phyloP scores from a whole-genome alignment of 2,797 vertebrate genomes.

The Halcyon badia region DNA sequence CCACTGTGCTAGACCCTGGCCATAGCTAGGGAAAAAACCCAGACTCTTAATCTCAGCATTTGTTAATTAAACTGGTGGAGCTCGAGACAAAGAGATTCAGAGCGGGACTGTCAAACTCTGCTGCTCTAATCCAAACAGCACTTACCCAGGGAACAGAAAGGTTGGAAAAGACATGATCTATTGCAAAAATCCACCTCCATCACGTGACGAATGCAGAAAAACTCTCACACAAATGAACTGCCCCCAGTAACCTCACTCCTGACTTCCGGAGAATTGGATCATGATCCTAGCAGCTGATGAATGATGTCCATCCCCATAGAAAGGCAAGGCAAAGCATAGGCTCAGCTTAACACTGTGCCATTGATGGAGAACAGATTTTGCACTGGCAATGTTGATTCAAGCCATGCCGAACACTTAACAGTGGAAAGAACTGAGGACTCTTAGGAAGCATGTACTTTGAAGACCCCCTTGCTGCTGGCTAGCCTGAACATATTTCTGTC shows the following conservation, averaged over 20 bases:
- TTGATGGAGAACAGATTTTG: constrained; percentile 78
- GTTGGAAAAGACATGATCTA: neutral
- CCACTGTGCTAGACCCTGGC: neutral
- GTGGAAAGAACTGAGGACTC: constrained; percentile 14
- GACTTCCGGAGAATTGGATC: constrained; percentile 61
- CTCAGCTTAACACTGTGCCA: constrained; percentile 35
- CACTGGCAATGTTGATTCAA: constrained; percentile 39
- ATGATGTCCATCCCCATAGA: constrained; percentile 56
- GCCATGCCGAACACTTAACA: neutral
- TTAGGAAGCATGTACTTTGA: constrained; percentile 42
- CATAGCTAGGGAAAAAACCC: neutral
- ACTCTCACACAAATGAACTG: neutral
- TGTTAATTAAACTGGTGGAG: neutral
- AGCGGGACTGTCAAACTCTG: neutral
- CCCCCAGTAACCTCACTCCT: neutral
- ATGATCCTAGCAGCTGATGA: constrained; percentile 42
- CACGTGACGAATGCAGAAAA: neutral
- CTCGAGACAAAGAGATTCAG: neutral
- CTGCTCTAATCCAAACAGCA: neutral
- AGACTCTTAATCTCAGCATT: neutral
- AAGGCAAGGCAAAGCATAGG: constrained; percentile 35
- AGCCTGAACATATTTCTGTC: constrained; percentile 38
- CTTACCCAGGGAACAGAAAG: neutral
- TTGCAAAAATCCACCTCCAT: neutral
- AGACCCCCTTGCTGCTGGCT: constrained; percentile 28